Evolutionary conservation across 2,113 vertebrate genomes (phyloP), one percentile per base, ranked within the genome.

Genomic region (Myrmecobius fasciatus): DNA sequence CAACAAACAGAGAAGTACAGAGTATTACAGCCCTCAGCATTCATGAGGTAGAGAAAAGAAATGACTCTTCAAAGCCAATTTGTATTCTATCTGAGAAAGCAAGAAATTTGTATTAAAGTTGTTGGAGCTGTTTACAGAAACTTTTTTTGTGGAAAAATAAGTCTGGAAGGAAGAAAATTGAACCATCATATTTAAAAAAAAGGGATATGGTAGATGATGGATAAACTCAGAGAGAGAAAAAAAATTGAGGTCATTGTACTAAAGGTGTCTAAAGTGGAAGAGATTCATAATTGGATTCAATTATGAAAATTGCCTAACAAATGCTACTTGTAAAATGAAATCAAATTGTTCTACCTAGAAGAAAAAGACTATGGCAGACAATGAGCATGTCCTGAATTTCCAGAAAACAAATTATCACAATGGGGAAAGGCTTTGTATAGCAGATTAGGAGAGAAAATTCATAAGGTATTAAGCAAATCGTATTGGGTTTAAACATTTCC

Each of bases 381-480:
- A 49, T 54, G 0, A 91, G 89, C 93, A 91, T 47, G 92, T 92
- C 90, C 43, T 94, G 47, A 95, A n/a, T 93, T 94, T 92, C 52
- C 92, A 95, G 83, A 89, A 92, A 56, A 93, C 92, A 52, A 60
- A 93, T 25, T 91, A 93, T 90, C 91, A 67, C 60, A 46, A 92
- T 46, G 54, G 36, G 14, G 0, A 47, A 52, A 8, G 31, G 8
- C 25, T 89, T n/a, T 95, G 89, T 93, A 83, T 25, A 90, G 47
- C 31, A 93, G 52, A 28, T 90, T 54, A 94, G 26, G 49, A 60
- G 3, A 54, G 0, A 20, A 14, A 43, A 20, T 83, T 43, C 52
- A 26, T 53, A 83, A 53, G 12, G 26, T 83, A 91, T 56, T 20
- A 56, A 47, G 31, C 3, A 49, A 91, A 53, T 9, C 54, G 22